A percentile compares a stretch with the other conserved stretches of the same genome.
phyloP scores from a whole-genome alignment of 2,888 invertebrate genomes.

The Leucozona laternaria region DNA sequence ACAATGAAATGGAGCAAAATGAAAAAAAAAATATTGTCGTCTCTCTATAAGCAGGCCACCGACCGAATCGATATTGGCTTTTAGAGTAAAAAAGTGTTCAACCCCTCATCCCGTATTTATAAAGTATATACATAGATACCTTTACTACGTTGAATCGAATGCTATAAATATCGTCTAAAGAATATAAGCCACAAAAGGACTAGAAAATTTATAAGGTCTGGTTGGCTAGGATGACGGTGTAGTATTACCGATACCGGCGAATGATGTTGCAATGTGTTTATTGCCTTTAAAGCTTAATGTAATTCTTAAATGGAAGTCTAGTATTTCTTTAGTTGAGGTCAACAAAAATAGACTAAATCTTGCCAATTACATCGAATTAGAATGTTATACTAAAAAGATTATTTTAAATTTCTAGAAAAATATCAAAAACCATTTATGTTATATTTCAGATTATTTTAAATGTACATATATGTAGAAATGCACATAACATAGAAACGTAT shows the following conservation, averaged over 20 bases:
- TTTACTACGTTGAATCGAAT: slow-evolving; percentile 14
- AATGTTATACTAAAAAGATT: too few species aligned
- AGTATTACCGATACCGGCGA: slow-evolving; percentile 23
- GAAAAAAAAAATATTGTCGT: slow-evolving; percentile 23
- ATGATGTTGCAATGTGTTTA: slow-evolving; percentile 19
- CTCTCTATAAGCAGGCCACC: slow-evolving; percentile 21
- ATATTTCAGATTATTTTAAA: too few species aligned
- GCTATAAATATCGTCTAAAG: slow-evolving; percentile 62
- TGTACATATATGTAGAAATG: too few species aligned
- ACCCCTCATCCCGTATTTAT: neutral
- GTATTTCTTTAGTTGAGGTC: neutral
- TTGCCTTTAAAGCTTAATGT: slow-evolving; percentile 15
- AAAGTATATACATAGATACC: neutral
- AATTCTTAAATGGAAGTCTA: neutral
- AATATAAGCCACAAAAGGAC: slow-evolving; percentile 32
- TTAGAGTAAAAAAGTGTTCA: slow-evolving; percentile 34
- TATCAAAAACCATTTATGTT: too few species aligned
- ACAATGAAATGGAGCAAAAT: slow-evolving; percentile 44
- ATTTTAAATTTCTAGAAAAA: too few species aligned
- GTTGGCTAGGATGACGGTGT: slow-evolving; percentile 1
- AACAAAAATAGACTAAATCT: neutral
- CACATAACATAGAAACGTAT: too few species aligned
- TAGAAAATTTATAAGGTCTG: slow-evolving; percentile 17
- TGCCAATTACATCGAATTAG: too few species aligned
- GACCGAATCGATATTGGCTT: slow-evolving; percentile 63